Base-by-base conservation (phyloP, 2,797 vertebrate genomes). In the Xenopus petersii region DNA sequence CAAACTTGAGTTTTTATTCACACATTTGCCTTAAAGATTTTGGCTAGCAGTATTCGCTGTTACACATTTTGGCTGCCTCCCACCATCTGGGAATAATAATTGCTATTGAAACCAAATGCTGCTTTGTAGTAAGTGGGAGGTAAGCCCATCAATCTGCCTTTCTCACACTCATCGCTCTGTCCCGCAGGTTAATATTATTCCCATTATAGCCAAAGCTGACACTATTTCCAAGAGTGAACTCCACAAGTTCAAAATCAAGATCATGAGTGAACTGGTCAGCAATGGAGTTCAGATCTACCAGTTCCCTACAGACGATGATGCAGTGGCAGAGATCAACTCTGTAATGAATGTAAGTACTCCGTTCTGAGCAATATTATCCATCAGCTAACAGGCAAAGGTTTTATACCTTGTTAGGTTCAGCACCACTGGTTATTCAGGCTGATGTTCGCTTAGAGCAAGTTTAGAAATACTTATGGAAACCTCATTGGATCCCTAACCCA, bases 221-320 rank as follows among this genome's bases (percentile, higher is more conserved):
- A 99, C 98, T 24, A 96, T 99, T 87, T 98, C 96, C 79, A 99
- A 99, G 87, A 99, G 96, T 0, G 98, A 99, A 82, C 86, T 99
- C 54, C 97, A 99, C 86, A 99, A 98, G 84, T 99, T 99, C 86
- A 99, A 99, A 89, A 99, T 98, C 61, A 99, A 99, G 88, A 97
- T 99, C 47, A 99, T 99, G 98, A 98, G 97, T 0, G 98, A 99
- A 86, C 87, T 99, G 88, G 98, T 99, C 81, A 98, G 95, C 91
- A 99, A 99, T 0, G 97, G 98, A 0, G 98, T 99, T 70, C 98
- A 98, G 89, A 99, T 99, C 85, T 99, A 99, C 82, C 98, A 99
- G 91, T 99, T 99, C 84, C 97, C 98, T 60, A 99, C 96, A 0
- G 98, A 99, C 0, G 98, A 99, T 0, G 97, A 98, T 67, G 90